Evolutionary conservation across 2,113 vertebrate genomes (phyloP), one percentile per base, ranked within the genome.

Genomic region (Rhodinocichla rosea): DNA sequence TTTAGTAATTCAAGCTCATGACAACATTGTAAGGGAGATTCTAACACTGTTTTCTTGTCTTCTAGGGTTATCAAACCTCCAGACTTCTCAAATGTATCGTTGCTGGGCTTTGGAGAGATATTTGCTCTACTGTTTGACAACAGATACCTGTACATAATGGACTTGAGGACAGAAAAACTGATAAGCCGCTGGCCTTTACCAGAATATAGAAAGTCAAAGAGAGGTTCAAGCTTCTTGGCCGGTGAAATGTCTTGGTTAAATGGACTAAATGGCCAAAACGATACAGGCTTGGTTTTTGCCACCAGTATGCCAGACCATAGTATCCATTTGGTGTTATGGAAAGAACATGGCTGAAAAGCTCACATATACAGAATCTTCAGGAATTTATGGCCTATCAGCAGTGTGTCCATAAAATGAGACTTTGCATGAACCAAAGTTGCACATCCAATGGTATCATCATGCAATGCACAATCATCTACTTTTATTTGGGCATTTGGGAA

Each of bases 231-330:
- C 96, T 99, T 99, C 97, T 96, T 99, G 97, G 98, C 99, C 12
- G 99, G 99, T 10, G 99, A 99, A 94, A 98, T 98, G 4, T 98
- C 98, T 69, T 99, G 99, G 99, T 98, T 99, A 57, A 98, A 99
- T 1, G 99, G 99, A 92, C 98, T 99, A 96, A 99, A 99, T 13
- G 99, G 99, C 44, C 98, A 96, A 94, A 99, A 99, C 80, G 99
- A 99, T 95, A 97, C 98, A 2, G 99, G 99, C 90, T 98, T 99
- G 95, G 99, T 99, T 95, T 99, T 99, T 90, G 99, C 99, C 91
- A 99, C 99, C 93, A 99, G 99, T 97, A 99, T 99, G 99, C 99
- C 99, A 4, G 99, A 99, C 97, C 99, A 99, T 97, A 99, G 99
- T 98, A 99, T 99, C 98, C 99, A 99, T 96, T 95, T 99, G 98